These are phyloP conservation scores for Strigops habroptila DNA, from an alignment of 2,113 vertebrate species.

Conservation along the genomic window DNA sequence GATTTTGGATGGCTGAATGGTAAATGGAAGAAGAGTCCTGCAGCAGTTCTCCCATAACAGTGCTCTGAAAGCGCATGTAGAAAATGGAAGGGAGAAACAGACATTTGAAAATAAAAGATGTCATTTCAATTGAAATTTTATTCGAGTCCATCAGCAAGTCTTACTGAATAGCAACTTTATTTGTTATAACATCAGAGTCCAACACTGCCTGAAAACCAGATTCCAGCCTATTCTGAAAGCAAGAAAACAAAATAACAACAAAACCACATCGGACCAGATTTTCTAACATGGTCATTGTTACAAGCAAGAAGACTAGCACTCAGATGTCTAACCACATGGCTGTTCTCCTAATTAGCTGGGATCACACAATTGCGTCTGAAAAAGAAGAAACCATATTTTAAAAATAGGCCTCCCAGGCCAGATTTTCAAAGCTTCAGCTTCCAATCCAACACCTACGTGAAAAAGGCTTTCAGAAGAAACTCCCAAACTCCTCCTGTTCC, in stretches of 20 bases:
- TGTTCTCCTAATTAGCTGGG: constrained; percentile 63
- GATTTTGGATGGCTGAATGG: background rate
- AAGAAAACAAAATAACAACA: constrained; percentile 61
- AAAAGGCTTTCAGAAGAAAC: constrained; percentile 48
- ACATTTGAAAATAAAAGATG: constrained; percentile 51
- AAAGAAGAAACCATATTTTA: constrained; percentile 57
- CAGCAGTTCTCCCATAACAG: background rate
- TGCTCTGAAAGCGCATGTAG: background rate
- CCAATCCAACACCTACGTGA: constrained; percentile 51
- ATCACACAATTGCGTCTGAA: constrained; percentile 59
- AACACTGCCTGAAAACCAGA: constrained; percentile 36
- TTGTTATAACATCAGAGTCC: constrained; percentile 45
- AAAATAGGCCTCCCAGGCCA: constrained; percentile 41
- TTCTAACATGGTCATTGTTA: constrained; percentile 60
- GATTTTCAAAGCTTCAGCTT: constrained; percentile 55
- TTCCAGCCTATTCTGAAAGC: constrained; percentile 55
- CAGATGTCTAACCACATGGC: constrained; percentile 69
- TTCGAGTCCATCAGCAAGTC: constrained; percentile 54
- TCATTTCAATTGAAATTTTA: constrained; percentile 57
- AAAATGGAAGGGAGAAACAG: background rate
- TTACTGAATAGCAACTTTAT: constrained; percentile 40
- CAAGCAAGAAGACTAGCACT: constrained; percentile 65
- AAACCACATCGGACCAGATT: constrained; percentile 55
- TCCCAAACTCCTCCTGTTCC: constrained; percentile 34
- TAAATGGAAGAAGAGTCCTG: background rate